phyloP scores from a whole-genome alignment of 2,113 vertebrate species.

The rabbit (Oryctolagus cuniculus) region mOryCun1.1 NC_091447.1:14269501-14270000 shows the following conservation, averaged over 20 bases:
- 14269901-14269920: constrained; percentile 66
- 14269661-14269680: not conserved
- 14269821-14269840: not conserved
- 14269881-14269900: constrained; percentile 68
- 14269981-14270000: constrained; percentile 72
- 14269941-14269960: constrained; percentile 79
- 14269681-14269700: constrained; percentile 42
- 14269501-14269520: not conserved
- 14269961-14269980: constrained; percentile 61
- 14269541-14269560: constrained; percentile 64
- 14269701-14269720: constrained; percentile 38
- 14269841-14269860: constrained; percentile 1
- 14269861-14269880: constrained; percentile 61
- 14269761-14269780: constrained; percentile 35
- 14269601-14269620: not conserved
- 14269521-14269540: constrained; percentile 6
- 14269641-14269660: not conserved
- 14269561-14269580: constrained; percentile 31
- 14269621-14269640: constrained; percentile 15
- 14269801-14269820: constrained; percentile 46
- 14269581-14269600: not conserved
- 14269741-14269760: not conserved
- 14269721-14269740: constrained; percentile 55
- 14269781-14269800: constrained; percentile 60
- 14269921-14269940: constrained; percentile 78